Percentiles rank a stretch among this genome's conserved stretches.
These are phyloP conservation scores for Pelodytes ibericus DNA, from an alignment of 2,797 vertebrate genomes.

Conservation along the genomic window DNA sequence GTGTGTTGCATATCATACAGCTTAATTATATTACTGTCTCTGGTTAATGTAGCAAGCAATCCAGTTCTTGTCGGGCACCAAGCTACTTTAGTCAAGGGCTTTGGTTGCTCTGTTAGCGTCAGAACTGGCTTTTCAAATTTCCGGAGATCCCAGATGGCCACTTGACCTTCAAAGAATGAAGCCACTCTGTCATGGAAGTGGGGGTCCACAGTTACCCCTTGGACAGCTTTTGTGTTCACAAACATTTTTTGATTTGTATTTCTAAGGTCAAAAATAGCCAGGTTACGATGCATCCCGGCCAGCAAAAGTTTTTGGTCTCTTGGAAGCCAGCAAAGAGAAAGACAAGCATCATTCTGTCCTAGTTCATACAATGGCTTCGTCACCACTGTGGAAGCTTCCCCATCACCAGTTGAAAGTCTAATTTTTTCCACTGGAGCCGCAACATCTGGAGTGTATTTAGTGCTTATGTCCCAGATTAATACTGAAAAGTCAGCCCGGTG, in stretches of 20 bases:
- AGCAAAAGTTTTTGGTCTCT: slow-evolving; percentile 93
- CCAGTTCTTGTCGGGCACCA: slow-evolving; percentile 97
- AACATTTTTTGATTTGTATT: slow-evolving; percentile 98
- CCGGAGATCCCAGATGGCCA: slow-evolving; percentile 97
- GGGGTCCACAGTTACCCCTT: slow-evolving; percentile 94
- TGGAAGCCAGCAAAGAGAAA: slow-evolving; percentile 96
- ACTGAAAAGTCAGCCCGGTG: slow-evolving; percentile 97
- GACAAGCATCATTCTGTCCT: slow-evolving; percentile 94
- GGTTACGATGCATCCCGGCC: slow-evolving; percentile 96
- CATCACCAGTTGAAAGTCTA: slow-evolving; percentile 85
- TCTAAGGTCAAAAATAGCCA: slow-evolving; percentile 94
- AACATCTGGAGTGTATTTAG: slow-evolving; percentile 87
- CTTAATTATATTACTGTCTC: slow-evolving; percentile 93
- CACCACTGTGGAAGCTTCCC: slow-evolving; percentile 84
- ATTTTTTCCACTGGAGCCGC: slow-evolving; percentile 84
- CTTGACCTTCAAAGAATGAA: slow-evolving; percentile 97
- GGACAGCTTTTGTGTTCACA: slow-evolving; percentile 97
- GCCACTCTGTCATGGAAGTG: slow-evolving; percentile 93
- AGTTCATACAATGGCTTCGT: slow-evolving; percentile 94
- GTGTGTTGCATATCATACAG: slow-evolving; percentile 98
- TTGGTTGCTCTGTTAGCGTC: slow-evolving; percentile 92
- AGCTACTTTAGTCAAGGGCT: slow-evolving; percentile 93
- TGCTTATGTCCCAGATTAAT: slow-evolving; percentile 96
- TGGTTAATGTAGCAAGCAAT: slow-evolving; percentile 90
- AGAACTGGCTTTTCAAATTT: slow-evolving; percentile 98